Percentiles rank a stretch among this genome's conserved stretches.
Conservation (phyloP, 2,888 invertebrate genomes). For the Margaritifera margaritifera region DNA sequence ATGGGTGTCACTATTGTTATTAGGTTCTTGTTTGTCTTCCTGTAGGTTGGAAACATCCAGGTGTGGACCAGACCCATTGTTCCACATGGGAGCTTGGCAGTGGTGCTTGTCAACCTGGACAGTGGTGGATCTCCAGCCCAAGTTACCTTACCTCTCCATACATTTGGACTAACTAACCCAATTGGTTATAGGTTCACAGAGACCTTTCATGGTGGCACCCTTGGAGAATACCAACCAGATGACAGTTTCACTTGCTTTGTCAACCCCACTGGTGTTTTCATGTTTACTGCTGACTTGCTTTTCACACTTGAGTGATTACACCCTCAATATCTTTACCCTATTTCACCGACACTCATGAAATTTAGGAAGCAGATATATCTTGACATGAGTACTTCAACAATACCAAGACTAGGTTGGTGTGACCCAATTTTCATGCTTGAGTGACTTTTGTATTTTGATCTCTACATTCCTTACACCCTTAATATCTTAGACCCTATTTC, state of each 20-base stretch:
- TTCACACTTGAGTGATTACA: too few relatives aligned
- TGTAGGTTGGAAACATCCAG: conserved; percentile 74
- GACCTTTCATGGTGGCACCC: conserved; percentile 45
- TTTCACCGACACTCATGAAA: too few relatives aligned
- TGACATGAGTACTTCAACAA: too few relatives aligned
- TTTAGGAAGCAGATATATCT: too few relatives aligned
- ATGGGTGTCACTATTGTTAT: too few relatives aligned
- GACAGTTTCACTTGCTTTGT: conserved; percentile 34
- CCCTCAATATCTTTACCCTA: too few relatives aligned
- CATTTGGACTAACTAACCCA: conserved; percentile 43
- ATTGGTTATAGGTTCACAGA: conserved; percentile 58
- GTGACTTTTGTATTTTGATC: too few relatives aligned
- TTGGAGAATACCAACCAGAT: conserved; percentile 40
- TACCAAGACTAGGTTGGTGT: too few relatives aligned
- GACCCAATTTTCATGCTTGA: too few relatives aligned
- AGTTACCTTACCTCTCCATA: conserved; percentile 27
- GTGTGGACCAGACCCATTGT: conserved; percentile 85
- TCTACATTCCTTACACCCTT: too few relatives aligned
- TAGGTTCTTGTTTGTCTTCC: too few relatives aligned
- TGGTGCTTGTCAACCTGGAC: conserved; percentile 53
- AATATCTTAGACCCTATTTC: too few relatives aligned
- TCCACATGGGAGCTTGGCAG: conserved; percentile 53
- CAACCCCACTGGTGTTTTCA: conserved; percentile 43
- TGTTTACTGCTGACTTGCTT: conserved; percentile 27
- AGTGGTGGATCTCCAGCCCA: conserved; percentile 44